Conservation (phyloP, 1,140 invertebrate species). For the Drosophila sproati region DNA sequence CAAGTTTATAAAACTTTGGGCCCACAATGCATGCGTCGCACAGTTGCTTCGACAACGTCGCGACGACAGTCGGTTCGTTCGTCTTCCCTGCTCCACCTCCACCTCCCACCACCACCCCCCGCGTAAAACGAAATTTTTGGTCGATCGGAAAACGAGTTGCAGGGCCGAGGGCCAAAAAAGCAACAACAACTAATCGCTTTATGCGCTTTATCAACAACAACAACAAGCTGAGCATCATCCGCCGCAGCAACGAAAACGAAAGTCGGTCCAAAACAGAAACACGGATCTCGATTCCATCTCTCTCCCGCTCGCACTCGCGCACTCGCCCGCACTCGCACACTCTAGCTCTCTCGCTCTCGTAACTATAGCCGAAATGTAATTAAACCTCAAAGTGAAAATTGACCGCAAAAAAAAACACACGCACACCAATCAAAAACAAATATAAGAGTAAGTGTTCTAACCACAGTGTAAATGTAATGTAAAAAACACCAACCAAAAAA, state of each 20-base stretch:
- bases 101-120: no score
- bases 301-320: background rate
- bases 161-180: constrained; percentile 62
- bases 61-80: constrained; percentile 47
- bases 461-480: constrained; percentile 43
- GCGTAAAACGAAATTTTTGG: constrained; percentile 28
- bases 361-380: constrained; percentile 39
- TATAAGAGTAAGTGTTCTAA: constrained; percentile 15
- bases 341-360: background rate
- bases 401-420: constrained; percentile 31
- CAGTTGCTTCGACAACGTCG: constrained; percentile 77
- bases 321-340: background rate
- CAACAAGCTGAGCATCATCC: constrained; percentile 26
- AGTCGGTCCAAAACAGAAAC: constrained; percentile 56
- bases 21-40: constrained; percentile 79
- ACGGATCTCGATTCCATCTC: constrained; percentile 18
- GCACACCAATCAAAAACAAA: background rate
- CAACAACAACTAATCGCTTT: constrained; percentile 30
- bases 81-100: no score
- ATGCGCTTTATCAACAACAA: constrained; percentile 68
- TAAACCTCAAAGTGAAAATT: constrained; percentile 48
- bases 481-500: constrained; percentile 7
- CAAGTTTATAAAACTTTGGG: constrained; percentile 83
- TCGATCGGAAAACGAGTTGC: constrained; percentile 62
- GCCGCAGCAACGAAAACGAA: constrained; percentile 70